Conservation (phyloP, 2,797 vertebrate species). For the Eulemur mongoz region DNA sequence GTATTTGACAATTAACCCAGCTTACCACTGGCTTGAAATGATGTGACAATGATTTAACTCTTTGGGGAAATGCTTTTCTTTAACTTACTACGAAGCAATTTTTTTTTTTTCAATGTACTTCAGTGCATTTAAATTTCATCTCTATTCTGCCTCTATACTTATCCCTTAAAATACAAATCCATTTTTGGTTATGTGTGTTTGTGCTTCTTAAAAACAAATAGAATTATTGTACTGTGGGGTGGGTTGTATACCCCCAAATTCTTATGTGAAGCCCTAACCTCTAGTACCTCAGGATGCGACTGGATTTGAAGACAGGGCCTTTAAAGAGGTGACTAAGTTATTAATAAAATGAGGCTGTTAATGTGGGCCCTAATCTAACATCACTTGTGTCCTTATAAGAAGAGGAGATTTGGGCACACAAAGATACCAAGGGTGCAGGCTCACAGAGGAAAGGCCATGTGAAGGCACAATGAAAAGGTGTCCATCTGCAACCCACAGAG, state of each 20-base stretch:
- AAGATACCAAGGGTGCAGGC: neutral
- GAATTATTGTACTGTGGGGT: neutral
- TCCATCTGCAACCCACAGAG: neutral
- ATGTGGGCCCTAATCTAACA: neutral
- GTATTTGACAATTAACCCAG: slow-evolving; percentile 73
- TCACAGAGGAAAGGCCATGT: neutral
- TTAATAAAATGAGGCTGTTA: neutral
- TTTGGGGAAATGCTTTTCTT: slow-evolving; percentile 61
- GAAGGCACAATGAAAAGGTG: neutral
- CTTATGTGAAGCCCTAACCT: neutral
- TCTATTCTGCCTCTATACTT: neutral
- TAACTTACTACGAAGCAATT: slow-evolving; percentile 22
- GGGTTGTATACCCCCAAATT: neutral
- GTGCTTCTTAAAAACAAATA: slow-evolving; percentile 22
- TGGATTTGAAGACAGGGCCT: neutral
- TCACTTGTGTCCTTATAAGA: neutral
- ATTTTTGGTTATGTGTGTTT: neutral
- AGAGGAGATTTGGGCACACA: neutral
- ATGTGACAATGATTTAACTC: slow-evolving; percentile 71
- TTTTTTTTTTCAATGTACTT: slow-evolving; percentile 37
- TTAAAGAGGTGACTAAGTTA: neutral
- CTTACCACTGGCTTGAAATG: slow-evolving; percentile 66
- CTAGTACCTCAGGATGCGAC: neutral
- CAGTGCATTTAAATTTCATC: neutral
- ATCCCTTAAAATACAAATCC: neutral